Conservation (phyloP, 2,888 invertebrate genomes). For the Therioaphis trifolii region DNA sequence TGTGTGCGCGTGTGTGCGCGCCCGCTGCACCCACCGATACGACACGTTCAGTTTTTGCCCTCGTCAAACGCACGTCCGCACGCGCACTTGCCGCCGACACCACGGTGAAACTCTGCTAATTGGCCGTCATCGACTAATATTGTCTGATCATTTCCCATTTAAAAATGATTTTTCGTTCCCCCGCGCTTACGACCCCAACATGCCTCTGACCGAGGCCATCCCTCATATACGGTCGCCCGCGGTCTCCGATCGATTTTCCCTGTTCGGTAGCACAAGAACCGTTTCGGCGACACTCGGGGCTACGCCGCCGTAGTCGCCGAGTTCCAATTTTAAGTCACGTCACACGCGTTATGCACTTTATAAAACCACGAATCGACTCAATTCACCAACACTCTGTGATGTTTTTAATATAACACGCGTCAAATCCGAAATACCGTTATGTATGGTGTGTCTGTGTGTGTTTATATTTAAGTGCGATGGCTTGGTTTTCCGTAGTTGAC, state of each 20-base stretch:
- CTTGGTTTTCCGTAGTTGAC: too few species aligned
- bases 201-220: not conserved
- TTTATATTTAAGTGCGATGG: too few species aligned
- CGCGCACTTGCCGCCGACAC: not conserved
- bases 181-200: not conserved
- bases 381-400: too few species aligned
- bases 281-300: not conserved
- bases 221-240: not conserved
- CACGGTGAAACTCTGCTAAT: not conserved
- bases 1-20: too few species aligned
- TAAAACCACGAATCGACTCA: too few species aligned
- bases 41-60: not conserved
- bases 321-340: too few species aligned
- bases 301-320: not conserved
- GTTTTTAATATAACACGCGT: too few species aligned
- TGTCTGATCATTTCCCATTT: constrained; percentile 22
- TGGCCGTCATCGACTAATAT: constrained; percentile 17
- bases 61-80: constrained; percentile 21
- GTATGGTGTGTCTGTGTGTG: too few species aligned
- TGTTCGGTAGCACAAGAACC: not conserved
- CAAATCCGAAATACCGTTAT: too few species aligned
- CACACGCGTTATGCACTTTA: too few species aligned
- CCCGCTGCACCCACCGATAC: too few species aligned
- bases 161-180: not conserved
- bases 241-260: not conserved